A percentile compares a stretch with the other conserved stretches of the same genome.
Evolutionary conservation across 2,888 invertebrate genomes (phyloP).

Genomic region (Agonum fuliginosum): DNA sequence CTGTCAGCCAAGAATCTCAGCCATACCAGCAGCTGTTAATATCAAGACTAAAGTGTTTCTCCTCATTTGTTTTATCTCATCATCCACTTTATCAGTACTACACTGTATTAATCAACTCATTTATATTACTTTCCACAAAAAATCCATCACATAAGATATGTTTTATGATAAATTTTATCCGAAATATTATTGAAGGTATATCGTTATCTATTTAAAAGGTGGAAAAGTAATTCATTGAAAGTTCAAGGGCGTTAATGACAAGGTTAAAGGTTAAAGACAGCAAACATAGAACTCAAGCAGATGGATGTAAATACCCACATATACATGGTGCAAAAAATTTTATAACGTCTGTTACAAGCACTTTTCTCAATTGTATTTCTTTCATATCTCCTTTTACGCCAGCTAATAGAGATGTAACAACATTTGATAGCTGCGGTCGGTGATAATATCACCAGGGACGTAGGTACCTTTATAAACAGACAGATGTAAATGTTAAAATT

Average conservation of each 20-base stretch:
- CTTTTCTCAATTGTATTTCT: conserved; percentile 34
- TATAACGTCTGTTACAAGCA: not conserved
- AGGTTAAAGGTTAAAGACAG: conserved; percentile 7
- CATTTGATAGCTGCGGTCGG: not conserved
- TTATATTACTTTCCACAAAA: conserved; percentile 33
- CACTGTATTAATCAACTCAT: conserved; percentile 39
- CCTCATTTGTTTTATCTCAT: conserved; percentile 41
- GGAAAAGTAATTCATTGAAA: conserved; percentile 8
- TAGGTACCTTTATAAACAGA: no score
- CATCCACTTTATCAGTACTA: conserved; percentile 22
- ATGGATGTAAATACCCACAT: conserved; percentile 28
- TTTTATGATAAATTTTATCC: not conserved
- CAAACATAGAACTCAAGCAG: not conserved
- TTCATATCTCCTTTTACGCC: not conserved
- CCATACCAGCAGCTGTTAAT: not conserved
- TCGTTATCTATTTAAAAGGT: not conserved
- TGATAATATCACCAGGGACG: not conserved
- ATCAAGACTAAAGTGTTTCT: not conserved
- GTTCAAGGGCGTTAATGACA: conserved; percentile 41
- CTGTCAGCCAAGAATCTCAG: conserved; percentile 31
- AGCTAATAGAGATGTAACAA: not conserved
- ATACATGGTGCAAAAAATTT: conserved; percentile 17
- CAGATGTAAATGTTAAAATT: not conserved
- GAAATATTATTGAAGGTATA: not conserved
- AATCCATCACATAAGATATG: not conserved